Base-by-base conservation (phyloP, 30 jellyfish, hydroid and myxozoan genomes). In the Aurelia sp. region DNA sequence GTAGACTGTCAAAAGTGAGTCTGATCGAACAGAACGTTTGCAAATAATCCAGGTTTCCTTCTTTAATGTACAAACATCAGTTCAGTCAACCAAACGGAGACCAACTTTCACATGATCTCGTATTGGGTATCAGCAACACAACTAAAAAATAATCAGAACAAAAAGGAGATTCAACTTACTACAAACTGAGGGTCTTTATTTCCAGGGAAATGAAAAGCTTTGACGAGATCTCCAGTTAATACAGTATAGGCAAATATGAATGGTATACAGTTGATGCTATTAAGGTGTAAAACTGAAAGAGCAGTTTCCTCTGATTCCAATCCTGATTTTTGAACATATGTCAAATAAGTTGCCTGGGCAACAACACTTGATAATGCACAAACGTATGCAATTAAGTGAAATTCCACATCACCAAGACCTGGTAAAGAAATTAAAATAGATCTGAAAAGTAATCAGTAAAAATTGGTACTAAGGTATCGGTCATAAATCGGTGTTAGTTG, bases 241-340 rank as follows among this genome's bases (percentile, higher is more conserved):
- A 87, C 69, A n/a, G 92, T 61, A 67, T 66, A 88, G 12, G 78
- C 78, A 27, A 89, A 50, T 77, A 94, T 15, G 84, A 89, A 81
- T 3, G 97, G 99, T 17, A 88, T 88, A 76, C 99, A 94, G 89
- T 94, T 94, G 89, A 94, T 94, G 88, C 99, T 94, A 87, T 94
- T 94, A 50, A 94, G 67, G 72, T 94, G 99, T 9, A 94, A 82
- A 57, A 94, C 97, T 1, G 97, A 88, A 2, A 94, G 74, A 1
- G 99, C 97, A 0, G 99, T 88, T 4, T 69, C 92, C 0, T 92
- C 95, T 53, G 88, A 58, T 63, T 94, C 99, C 22, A 94, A 82
- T 8, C 99, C 99, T 21, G 99, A 82, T 82, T 94, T 94, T 75
- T 94, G 99, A n/a, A 94, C 97, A 63, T 88, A 94, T 19, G 99